Conservation (phyloP, 30 jellyfish, hydroid and myxozoan species). For the Cassiopea andromeda region DNA sequence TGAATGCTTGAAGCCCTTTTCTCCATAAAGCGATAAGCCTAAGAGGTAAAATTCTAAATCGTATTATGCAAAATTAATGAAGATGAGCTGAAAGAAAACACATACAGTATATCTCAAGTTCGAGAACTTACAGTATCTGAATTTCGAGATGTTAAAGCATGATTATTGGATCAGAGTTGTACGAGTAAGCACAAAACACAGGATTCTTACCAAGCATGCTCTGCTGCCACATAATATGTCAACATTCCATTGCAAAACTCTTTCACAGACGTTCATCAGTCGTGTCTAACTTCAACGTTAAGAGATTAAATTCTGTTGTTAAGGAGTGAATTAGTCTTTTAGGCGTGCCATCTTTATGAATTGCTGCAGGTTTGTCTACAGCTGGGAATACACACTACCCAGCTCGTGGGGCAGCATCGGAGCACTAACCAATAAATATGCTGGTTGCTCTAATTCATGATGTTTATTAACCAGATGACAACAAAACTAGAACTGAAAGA, state of each 20-base stretch:
- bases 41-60: too few species aligned
- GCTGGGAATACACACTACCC: background rate
- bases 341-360: background rate
- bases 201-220: background rate
- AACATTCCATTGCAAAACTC: background rate
- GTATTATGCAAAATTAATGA: too few species aligned
- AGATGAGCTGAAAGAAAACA: too few species aligned
- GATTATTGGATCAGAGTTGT: too few species aligned
- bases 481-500: conserved; percentile 41
- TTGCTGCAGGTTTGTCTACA: background rate
- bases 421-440: background rate
- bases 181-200: too few species aligned
- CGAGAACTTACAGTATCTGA: too few species aligned
- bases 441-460: conserved; percentile 3
- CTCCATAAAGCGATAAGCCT: too few species aligned
- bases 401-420: background rate
- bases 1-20: too few species aligned
- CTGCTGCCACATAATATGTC: background rate
- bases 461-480: conserved; percentile 6
- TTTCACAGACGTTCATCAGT: background rate
- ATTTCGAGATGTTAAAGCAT: too few species aligned
- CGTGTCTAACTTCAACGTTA: background rate
- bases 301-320: too few species aligned
- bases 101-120: too few species aligned
- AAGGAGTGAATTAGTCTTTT: background rate